Evolutionary conservation across 2,797 vertebrate species (phyloP), one percentile per base, ranked within the genome.

Genomic region (Enteromius mattozi): DNA sequence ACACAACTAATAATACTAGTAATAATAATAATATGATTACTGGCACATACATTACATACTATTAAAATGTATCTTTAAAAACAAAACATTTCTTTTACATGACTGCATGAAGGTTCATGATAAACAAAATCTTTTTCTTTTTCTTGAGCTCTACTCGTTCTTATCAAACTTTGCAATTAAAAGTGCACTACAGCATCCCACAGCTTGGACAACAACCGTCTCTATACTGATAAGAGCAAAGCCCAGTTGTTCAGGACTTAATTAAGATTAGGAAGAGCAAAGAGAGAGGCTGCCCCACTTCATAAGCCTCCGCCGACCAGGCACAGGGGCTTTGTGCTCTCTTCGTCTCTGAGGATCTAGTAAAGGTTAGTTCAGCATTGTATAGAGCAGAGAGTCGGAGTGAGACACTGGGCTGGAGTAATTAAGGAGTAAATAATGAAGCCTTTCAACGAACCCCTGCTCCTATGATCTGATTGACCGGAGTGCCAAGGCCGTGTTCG

Each of bases 351-450:
- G 63, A 81, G 83, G 66, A 81, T 70, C 78, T 75, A 40, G 84
- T 78, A 77, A 66, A 84, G 85, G 85, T 90, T 83, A 84, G 71
- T 81, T 81, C 80, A 86, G 79, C 51, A 30, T 83, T 79, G 78
- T 70, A 86, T 72, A 83, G 63, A 72, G 85, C 24, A 68, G 13
- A 47, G 45, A 75, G 78, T 81, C n/a, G 30, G 24, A 74, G 17
- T n/a, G 35, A 79, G 78, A 86, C 47, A 85, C 19, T 40, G 65
- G 76, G 76, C 81, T 71, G 78, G 78, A 88, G 89, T 90, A 89
- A 90, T 90, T 90, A 90, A 78, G 82, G 70, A 89, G 89, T 85
- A 88, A 88, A 88, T 89, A 90, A 90, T 87, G 85, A 89, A 86
- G 59, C 75, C 86, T 71, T 88, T 87, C 81, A 87, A 84, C 65